Evolutionary conservation across 2,888 invertebrate species (phyloP).

Genomic region (Pinctada fucata): DNA sequence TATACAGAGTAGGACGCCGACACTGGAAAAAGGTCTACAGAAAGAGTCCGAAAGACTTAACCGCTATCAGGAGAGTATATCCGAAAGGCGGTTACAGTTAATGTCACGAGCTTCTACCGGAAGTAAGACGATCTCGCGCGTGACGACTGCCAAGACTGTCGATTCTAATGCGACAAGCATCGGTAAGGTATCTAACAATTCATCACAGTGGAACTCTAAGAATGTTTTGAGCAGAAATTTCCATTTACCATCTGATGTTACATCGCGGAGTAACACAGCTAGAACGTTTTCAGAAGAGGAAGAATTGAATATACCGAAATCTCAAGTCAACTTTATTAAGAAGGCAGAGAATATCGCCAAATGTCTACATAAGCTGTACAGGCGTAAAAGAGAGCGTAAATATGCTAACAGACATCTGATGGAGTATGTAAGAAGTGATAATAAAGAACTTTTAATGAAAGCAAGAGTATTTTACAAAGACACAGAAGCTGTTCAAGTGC

Average conservation of each 20-base stretch:
- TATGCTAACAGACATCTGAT: constrained; percentile 41
- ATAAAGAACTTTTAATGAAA: constrained; percentile 49
- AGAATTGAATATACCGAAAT: background rate
- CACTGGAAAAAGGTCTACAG: constrained; percentile 43
- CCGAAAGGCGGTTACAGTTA: background rate
- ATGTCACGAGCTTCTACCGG: background rate
- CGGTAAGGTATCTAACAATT: background rate
- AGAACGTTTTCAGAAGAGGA: background rate
- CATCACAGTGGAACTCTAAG: background rate
- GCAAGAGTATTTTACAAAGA: constrained; percentile 51
- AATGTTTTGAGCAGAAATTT: background rate
- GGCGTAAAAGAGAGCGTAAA: constrained; percentile 42
- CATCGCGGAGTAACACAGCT: background rate
- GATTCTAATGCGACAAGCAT: constrained; percentile 6
- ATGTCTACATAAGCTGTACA: constrained; percentile 50
- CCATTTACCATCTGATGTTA: background rate
- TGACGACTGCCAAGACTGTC: background rate
- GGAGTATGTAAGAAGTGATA: constrained; percentile 45
- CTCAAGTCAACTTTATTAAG: constrained; percentile 20
- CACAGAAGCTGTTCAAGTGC: constrained; percentile 37
- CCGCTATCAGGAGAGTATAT: background rate
- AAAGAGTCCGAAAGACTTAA: constrained; percentile 38
- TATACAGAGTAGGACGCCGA: constrained; percentile 50
- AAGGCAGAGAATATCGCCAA: constrained; percentile 45
- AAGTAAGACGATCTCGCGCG: background rate